Percentiles rank a stretch among this genome's conserved stretches.
These are phyloP conservation scores for Sternotherus odoratus DNA, from an alignment of 2,797 vertebrate species.

Conservation along the genomic window DNA sequence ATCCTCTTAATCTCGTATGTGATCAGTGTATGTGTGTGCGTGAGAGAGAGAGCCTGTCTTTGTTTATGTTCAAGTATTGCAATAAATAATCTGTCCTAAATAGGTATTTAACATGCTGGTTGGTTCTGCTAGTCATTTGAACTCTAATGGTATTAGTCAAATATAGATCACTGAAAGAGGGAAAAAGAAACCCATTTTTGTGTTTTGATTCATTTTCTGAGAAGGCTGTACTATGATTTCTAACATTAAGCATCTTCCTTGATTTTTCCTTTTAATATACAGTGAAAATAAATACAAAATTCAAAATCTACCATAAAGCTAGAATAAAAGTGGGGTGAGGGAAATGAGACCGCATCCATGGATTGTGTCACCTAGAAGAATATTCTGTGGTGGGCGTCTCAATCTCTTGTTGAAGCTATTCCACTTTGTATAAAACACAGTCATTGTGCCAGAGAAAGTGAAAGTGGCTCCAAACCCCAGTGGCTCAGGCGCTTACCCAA, in stretches of 20 bases:
- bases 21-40: conserved; percentile 15
- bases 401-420: neutral
- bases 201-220: conserved; percentile 47
- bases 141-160: conserved; percentile 39
- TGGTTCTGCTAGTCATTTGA: conserved; percentile 51
- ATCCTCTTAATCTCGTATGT: conserved; percentile 15
- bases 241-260: conserved; percentile 69
- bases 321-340: neutral
- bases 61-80: conserved; percentile 54
- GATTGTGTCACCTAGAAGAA: conserved; percentile 32
- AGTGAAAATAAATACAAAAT: conserved; percentile 64
- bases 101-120: conserved; percentile 32
- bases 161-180: conserved; percentile 2
- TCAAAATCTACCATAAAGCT: conserved; percentile 55
- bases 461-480: neutral
- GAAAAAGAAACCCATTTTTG: conserved; percentile 36
- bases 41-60: conserved; percentile 35
- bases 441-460: neutral
- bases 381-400: neutral
- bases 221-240: conserved; percentile 50
- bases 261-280: conserved; percentile 68
- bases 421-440: neutral
- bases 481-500: neutral
- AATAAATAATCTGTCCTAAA: conserved; percentile 64
- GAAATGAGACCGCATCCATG: neutral